Evolutionary conservation across 2,888 invertebrate species (phyloP).

Genomic region (Spicauda simplicius): DNA sequence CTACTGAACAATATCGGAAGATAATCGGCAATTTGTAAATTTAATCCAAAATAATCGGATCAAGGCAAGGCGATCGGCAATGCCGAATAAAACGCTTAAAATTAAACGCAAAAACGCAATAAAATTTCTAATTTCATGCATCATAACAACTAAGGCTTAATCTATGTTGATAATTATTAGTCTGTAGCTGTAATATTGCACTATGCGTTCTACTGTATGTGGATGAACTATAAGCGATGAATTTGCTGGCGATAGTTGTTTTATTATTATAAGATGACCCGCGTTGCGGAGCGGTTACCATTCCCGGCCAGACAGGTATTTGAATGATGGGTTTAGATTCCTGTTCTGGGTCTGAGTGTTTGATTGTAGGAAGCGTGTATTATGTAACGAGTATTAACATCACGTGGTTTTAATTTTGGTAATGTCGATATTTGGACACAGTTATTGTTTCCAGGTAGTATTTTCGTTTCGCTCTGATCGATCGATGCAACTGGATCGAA

Average conservation of each 20-base stretch:
- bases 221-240: not conserved
- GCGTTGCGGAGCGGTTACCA: not conserved
- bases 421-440: too few species aligned
- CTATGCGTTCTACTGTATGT: not conserved
- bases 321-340: too few species aligned
- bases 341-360: too few species aligned
- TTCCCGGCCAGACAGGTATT: too few species aligned
- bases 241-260: not conserved
- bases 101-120: slow-evolving; percentile 7
- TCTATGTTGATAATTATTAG: slow-evolving; percentile 1
- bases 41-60: slow-evolving; percentile 12
- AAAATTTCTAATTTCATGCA: slow-evolving; percentile 22
- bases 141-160: not conserved
- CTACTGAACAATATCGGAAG: not conserved
- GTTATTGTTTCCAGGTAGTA: too few species aligned
- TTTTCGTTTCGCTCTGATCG: too few species aligned
- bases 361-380: too few species aligned
- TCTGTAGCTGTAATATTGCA: not conserved
- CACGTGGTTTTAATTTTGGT: too few species aligned
- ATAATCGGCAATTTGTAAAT: slow-evolving; percentile 12
- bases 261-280: not conserved
- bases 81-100: slow-evolving; percentile 6
- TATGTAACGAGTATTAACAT: too few species aligned
- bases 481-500: too few species aligned
- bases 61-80: slow-evolving; percentile 22